Percentiles rank a stretch among this genome's conserved stretches.
Evolutionary conservation across 2,797 vertebrate species (phyloP).

Genomic region (Falco columbarius): DNA sequence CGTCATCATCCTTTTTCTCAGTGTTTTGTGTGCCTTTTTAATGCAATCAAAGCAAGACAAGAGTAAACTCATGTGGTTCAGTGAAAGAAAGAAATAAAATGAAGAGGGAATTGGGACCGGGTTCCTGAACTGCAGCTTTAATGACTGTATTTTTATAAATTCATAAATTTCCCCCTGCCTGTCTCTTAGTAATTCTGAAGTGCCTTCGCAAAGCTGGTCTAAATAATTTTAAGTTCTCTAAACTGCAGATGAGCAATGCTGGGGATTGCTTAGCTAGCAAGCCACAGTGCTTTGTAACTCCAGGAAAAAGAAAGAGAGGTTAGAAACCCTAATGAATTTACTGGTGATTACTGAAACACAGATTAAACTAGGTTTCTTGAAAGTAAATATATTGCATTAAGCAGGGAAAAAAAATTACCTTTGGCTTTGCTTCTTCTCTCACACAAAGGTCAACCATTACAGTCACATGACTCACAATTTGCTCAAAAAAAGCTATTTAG

Average conservation of each 20-base stretch:
- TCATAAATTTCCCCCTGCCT: not conserved
- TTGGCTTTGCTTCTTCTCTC: not conserved
- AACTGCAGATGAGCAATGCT: not conserved
- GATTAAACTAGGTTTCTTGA: not conserved
- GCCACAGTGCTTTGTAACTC: not conserved
- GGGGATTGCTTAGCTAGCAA: not conserved
- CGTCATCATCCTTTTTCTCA: not conserved
- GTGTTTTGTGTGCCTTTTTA: not conserved
- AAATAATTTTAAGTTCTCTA: not conserved
- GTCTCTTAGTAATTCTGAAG: not conserved
- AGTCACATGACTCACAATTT: not conserved
- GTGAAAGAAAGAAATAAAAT: not conserved
- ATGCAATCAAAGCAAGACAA: not conserved
- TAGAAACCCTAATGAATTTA: not conserved
- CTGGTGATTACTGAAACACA: not conserved
- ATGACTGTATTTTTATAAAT: not conserved
- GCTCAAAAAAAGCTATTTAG: not conserved
- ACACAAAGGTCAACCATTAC: not conserved
- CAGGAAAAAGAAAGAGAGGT: fast-evolving
- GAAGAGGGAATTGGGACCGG: not conserved
- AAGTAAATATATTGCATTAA: not conserved
- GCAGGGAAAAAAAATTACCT: fast-evolving
- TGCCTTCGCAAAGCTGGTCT: not conserved
- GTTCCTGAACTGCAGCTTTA: not conserved
- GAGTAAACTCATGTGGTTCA: not conserved